Base-by-base conservation (phyloP, 2,888 invertebrate species). In the Therioaphis trifolii region DNA sequence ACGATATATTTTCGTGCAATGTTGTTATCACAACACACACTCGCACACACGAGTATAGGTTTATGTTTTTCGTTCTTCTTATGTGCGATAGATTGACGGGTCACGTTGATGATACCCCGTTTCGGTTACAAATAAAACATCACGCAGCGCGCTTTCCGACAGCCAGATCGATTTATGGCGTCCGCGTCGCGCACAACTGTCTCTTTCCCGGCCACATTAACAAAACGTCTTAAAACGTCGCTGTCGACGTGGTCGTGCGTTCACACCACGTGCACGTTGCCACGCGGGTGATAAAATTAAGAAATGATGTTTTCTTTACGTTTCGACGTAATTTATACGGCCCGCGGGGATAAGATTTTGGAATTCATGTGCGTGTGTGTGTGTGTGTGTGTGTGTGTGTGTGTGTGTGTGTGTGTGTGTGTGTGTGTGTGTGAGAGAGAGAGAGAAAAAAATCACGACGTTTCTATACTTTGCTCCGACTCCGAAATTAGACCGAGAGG, bases 281-380 rank as follows among this genome's bases (percentile, higher is more conserved):
- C 15, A 14, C 35, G 24, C 27, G 55, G 55, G 40, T 29, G 79
- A 71, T 71, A 58, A 80, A 80, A 80, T 58, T 21, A 46, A 40
- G 21, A 27, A 27, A 40, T 63, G 46, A 61, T 63, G 63, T 63
- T 63, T 61, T 77, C 69, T 46, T 24, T 66, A 1, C 24, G 18
- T 76, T 58, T n/a, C 21, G 46, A 46, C 80, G 27, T 80, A 71
- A 80, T 80, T 80, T 80, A 80, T 77, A 46, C 15, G 49, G 15
- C 63, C 63, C 49, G 14, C 5, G 77, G 49, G 63, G 63, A 49
- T 15, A 5, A 27, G 24, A 40, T n/a, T n/a, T n/a, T n/a, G n/a
- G n/a, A n/a, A n/a, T n/a, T n/a, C n/a, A n/a, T n/a, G 18, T 9
- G 5, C 21, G 55, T 55, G 18, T 55, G 46, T 3, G 11, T 15